These are phyloP conservation scores for Machimus atricapillus DNA, from an alignment of 2,888 invertebrate genomes.

Conservation along the genomic window DNA sequence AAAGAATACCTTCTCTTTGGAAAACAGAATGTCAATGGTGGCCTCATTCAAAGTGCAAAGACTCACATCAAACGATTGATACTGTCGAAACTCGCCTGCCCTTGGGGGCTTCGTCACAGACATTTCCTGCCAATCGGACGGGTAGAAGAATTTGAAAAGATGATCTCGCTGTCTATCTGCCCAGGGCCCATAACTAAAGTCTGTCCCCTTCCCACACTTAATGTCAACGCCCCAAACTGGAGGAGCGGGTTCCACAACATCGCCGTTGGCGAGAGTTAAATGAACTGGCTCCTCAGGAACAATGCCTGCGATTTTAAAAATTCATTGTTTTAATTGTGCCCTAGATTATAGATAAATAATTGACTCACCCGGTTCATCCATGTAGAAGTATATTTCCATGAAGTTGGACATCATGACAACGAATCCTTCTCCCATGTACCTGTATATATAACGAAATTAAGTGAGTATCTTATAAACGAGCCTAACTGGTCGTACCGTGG, in stretches of 20 bases:
- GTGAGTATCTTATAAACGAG: not conserved
- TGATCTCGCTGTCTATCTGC: conserved; percentile 96
- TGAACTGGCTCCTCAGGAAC: conserved; percentile 92
- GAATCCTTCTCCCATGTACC: conserved; percentile 98
- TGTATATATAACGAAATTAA: not conserved
- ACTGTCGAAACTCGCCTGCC: conserved; percentile 87
- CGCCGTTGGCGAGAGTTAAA: conserved; percentile 88
- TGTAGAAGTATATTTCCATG: conserved; percentile 94
- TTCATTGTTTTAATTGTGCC: not conserved
- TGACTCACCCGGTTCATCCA: conserved; percentile 80
- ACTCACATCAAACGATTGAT: conserved; percentile 91
- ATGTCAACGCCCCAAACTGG: conserved; percentile 96
- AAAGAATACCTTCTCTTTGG: conserved; percentile 71
- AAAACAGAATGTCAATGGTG: conserved; percentile 94
- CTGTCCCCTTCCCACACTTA: conserved; percentile 90
- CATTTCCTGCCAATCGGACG: conserved; percentile 82
- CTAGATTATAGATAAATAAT: not conserved
- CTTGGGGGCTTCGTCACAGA: conserved; percentile 81
- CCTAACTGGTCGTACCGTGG: conserved; percentile 66
- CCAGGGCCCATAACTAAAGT: conserved; percentile 99
- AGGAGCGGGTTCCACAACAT: conserved; percentile 89
- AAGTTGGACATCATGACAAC: conserved; percentile 95
- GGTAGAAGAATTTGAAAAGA: conserved; percentile 95
- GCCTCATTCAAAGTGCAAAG: conserved; percentile 90
- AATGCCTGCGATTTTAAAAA: conserved; percentile 65